Evolutionary conservation across 2,113 vertebrate species (phyloP).

Genomic region (Meriones unguiculatus): DNA sequence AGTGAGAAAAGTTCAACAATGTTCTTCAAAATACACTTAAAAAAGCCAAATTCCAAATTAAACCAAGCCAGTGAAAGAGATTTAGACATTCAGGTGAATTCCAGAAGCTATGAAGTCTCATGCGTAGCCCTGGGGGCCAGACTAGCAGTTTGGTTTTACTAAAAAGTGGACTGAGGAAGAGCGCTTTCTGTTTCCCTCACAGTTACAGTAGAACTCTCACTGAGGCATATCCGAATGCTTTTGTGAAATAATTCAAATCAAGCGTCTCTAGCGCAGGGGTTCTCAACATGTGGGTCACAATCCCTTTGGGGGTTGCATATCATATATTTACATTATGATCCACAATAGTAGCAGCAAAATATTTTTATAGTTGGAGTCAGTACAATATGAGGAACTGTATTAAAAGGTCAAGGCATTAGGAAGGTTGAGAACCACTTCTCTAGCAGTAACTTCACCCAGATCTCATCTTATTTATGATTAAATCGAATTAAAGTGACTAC

Average conservation of each 20-base stretch:
- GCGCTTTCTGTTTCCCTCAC: background rate
- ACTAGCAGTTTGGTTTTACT: conserved; percentile 39
- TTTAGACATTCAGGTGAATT: conserved; percentile 44
- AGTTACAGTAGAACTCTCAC: conserved; percentile 1
- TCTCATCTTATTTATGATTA: conserved; percentile 33
- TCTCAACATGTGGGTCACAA: background rate
- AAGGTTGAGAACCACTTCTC: background rate
- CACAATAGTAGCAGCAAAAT: background rate
- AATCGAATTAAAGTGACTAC: conserved; percentile 43
- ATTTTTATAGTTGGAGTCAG: background rate
- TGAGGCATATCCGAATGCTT: background rate
- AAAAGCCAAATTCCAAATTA: conserved; percentile 35
- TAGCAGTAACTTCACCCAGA: conserved; percentile 12
- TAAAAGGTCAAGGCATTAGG: background rate
- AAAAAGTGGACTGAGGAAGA: background rate
- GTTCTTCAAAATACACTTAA: background rate
- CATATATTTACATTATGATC: background rate
- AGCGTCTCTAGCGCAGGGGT: conserved; percentile 1
- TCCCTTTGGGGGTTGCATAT: background rate
- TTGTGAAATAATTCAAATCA: conserved; percentile 41
- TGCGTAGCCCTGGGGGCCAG: background rate
- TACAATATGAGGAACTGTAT: background rate
- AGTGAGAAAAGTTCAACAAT: conserved; percentile 52
- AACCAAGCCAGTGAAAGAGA: background rate
- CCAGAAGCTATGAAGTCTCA: background rate